Conservation (phyloP, 2,888 invertebrate species). For the Amblyjoppa fuscipennis region DNA sequence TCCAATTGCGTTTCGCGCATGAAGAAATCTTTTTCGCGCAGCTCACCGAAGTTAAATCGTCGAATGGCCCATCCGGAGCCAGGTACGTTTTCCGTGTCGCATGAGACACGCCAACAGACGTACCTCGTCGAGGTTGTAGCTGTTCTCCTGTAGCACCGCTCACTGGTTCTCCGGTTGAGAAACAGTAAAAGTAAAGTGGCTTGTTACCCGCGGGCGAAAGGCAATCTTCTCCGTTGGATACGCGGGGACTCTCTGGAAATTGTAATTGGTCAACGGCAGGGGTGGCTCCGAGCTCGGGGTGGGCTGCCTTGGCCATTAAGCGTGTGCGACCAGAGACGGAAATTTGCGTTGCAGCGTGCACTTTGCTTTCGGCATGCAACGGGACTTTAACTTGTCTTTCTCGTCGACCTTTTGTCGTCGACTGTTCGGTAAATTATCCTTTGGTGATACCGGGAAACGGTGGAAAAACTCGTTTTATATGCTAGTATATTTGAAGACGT, state of each 20-base stretch:
- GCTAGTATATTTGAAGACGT: neutral
- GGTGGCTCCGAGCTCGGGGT: slow-evolving; percentile 1
- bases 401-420: neutral
- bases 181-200: slow-evolving; percentile 65
- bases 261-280: slow-evolving; percentile 66
- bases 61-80: slow-evolving; percentile 13
- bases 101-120: slow-evolving; percentile 48
- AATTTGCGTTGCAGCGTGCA: slow-evolving; percentile 59
- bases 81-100: slow-evolving; percentile 48
- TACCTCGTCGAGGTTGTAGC: slow-evolving; percentile 18
- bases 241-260: slow-evolving; percentile 61
- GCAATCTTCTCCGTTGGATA: slow-evolving; percentile 64
- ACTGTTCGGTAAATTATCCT: neutral
- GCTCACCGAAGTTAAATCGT: slow-evolving; percentile 54
- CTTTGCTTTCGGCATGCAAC: slow-evolving; percentile 43
- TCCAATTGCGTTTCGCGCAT: slow-evolving; percentile 51
- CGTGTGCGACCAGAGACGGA: slow-evolving; percentile 49
- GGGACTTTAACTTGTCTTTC: neutral
- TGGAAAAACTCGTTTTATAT: slow-evolving; percentile 34
- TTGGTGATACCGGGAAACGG: slow-evolving; percentile 14
- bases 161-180: slow-evolving; percentile 38
- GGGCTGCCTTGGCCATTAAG: slow-evolving; percentile 44
- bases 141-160: slow-evolving; percentile 6
- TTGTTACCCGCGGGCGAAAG: slow-evolving; percentile 65
- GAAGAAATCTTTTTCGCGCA: slow-evolving; percentile 32